Evolutionary conservation across 2,113 vertebrate species (phyloP).

Genomic region (Xyrauchen texanus): DNA sequence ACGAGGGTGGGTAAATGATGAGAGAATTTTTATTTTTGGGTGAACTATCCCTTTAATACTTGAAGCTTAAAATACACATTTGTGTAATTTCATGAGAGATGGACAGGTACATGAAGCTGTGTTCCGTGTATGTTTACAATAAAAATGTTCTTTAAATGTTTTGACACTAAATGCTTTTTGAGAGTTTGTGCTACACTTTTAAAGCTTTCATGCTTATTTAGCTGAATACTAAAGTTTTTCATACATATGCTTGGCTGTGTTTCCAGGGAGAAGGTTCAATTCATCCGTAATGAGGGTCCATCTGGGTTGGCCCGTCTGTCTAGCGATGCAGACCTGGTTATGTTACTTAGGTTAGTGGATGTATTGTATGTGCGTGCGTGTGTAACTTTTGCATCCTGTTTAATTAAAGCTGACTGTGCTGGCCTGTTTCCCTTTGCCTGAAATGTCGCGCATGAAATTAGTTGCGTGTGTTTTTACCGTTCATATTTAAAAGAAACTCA

Average conservation of each 20-base stretch:
- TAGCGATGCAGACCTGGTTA: slow-evolving; percentile 96
- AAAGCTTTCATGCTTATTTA: background rate
- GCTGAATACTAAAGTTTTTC: background rate
- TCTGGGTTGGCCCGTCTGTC: slow-evolving; percentile 92
- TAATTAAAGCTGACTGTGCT: background rate
- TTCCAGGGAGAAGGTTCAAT: slow-evolving; percentile 95
- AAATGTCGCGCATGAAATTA: slow-evolving; percentile 16
- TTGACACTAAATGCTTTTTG: too few species aligned
- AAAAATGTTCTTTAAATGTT: too few species aligned
- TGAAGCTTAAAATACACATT: too few species aligned
- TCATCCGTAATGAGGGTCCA: slow-evolving; percentile 94
- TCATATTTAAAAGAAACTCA: too few species aligned
- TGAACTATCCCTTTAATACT: too few species aligned
- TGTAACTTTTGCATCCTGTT: slow-evolving; percentile 5
- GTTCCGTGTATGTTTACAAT: too few species aligned
- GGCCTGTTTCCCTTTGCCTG: slow-evolving; percentile 1
- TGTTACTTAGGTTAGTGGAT: slow-evolving; percentile 86
- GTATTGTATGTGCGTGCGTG: background rate
- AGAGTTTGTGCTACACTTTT: background rate
- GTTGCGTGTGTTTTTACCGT: background rate
- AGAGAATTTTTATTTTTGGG: too few species aligned
- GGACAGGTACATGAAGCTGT: too few species aligned
- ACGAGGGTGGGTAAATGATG: too few species aligned
- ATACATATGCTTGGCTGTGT: slow-evolving; percentile 12
- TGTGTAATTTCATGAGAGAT: too few species aligned